Conservation (phyloP, 1,140 invertebrate genomes). For the Drosophila nannoptera region DNA sequence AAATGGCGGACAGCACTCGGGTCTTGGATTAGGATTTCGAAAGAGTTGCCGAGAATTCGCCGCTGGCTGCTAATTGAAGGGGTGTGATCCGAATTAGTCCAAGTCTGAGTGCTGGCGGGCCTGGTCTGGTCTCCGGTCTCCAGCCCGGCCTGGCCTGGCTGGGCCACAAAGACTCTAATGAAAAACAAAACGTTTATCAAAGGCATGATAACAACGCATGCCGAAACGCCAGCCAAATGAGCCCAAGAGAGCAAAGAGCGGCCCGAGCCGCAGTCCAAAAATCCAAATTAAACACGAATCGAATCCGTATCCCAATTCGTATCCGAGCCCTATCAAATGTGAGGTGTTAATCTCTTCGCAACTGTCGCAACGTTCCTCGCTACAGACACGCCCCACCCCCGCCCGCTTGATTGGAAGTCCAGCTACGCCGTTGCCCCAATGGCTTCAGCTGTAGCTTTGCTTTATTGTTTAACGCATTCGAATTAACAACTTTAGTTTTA, state of each 20-base stretch:
- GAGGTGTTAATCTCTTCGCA: constrained; percentile 71
- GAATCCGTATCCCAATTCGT: constrained; percentile 7
- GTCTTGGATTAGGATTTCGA: constrained; percentile 6
- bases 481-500: constrained; percentile 71
- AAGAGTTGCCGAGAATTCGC: constrained; percentile 26
- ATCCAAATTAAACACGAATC: not conserved
- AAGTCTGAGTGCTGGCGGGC: not conserved
- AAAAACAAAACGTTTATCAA: constrained; percentile 78
- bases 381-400: not conserved
- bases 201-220: constrained; percentile 67
- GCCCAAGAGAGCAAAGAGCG: too few relatives aligned
- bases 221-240: constrained; percentile 20
- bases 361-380: constrained; percentile 42
- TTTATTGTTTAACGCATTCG: constrained; percentile 77
- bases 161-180: constrained; percentile 53
- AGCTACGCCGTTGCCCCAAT: too few relatives aligned
- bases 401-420: too few relatives aligned
- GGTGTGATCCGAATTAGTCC: constrained; percentile 53
- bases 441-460: constrained; percentile 50
- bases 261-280: too few relatives aligned
- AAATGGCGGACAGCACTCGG: constrained; percentile 26
- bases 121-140: too few relatives aligned
- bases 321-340: constrained; percentile 57
- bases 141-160: too few relatives aligned
- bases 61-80: constrained; percentile 62